phyloP scores from a whole-genome alignment of 2,888 invertebrate species.

The Podabrus alpinus region DNA sequence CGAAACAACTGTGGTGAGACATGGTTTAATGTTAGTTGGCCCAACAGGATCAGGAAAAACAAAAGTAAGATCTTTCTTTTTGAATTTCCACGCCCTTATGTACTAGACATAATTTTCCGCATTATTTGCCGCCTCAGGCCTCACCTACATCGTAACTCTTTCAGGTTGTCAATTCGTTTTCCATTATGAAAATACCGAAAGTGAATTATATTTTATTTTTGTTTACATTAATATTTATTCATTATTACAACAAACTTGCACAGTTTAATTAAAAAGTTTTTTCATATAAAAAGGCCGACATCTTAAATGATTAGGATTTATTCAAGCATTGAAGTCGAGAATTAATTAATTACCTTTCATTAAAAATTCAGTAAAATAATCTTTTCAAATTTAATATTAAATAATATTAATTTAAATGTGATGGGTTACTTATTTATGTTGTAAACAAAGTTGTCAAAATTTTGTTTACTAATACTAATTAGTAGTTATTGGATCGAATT shows the following conservation, averaged over 20 bases:
- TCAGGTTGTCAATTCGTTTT: background rate
- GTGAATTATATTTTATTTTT: background rate
- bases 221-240: too few species aligned
- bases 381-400: too few species aligned
- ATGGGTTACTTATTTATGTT: too few species aligned
- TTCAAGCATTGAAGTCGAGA: background rate
- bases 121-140: background rate
- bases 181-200: background rate
- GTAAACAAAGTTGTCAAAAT: too few species aligned
- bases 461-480: too few species aligned
- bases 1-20: slow-evolving; percentile 81
- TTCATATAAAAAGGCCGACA: too few species aligned
- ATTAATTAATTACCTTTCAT: too few species aligned
- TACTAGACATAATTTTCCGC: background rate
- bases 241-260: background rate
- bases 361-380: too few species aligned
- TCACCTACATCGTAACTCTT: background rate
- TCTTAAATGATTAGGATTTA: background rate
- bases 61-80: slow-evolving; percentile 60
- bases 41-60: slow-evolving; percentile 81
- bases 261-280: background rate
- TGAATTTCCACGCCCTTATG: background rate
- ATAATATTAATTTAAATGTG: too few species aligned
- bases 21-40: slow-evolving; percentile 83
- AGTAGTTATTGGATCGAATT: too few species aligned